Base-by-base conservation (phyloP, 1,140 invertebrate species). In the Trichonephila clavipes region DNA sequence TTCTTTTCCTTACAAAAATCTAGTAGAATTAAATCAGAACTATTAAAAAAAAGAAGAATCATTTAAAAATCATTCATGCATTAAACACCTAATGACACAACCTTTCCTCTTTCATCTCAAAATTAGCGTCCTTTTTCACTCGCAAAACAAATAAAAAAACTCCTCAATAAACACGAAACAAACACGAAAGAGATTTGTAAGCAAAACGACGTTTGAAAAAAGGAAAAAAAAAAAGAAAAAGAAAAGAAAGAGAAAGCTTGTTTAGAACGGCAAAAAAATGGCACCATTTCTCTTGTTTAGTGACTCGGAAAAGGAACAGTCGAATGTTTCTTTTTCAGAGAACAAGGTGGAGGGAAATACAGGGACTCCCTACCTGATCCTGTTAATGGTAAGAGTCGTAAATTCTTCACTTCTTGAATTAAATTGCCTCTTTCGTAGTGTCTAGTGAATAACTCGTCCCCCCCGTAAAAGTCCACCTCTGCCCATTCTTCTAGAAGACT, bases 361-460 rank as follows among this genome's bases (percentile, higher is more conserved):
- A 77, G 69, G 28, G 34, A 77, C 62, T 88, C 58, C 51, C 34
- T 88, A 88, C 86, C 86, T 88, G 59, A 88, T 88, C 86, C 28
- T 88, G 86, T 88, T 88, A 88, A 88, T 88, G 62, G 86, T 66
- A 62, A 66, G 34, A 88, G 86, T 88, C 86, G 86, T 88, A 88
- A 88, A 88, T 88, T 88, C 86, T 61, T 88, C 58, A 40, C 86
- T 88, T 58, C 62, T 7, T 12, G 86, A 88, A 88, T 88, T 88
- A 88, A 88, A 88, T 88, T 88, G 86, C 86, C 28, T 83, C 40
- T 59, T 83, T 83, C 44, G 18, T 21, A 59, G 24, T 83, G 82
- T 59, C 69, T 77, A 34, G 24, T 77, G 69, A 34, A 77, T 77
- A 77, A 77, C 69, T 77, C 61, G 16, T 34, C 34, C 24, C 24